Conservation (phyloP, 1,140 invertebrate species). For the Diachasma alloeum region DNA sequence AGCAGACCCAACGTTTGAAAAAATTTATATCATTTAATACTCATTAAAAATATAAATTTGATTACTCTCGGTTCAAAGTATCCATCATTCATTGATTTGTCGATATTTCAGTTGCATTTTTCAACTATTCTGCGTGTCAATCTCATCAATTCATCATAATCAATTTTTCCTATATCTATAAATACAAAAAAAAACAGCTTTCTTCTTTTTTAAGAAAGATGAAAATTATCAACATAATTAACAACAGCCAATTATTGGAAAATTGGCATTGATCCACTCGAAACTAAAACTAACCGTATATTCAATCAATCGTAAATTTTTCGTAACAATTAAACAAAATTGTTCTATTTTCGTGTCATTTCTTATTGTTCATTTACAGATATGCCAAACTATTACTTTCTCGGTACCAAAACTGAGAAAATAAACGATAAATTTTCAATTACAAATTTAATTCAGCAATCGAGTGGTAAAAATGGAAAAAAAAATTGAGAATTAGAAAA, state of each 20-base stretch:
- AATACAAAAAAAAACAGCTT: neutral
- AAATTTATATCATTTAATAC: slow-evolving; percentile 53
- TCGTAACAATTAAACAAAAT: neutral
- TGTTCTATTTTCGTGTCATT: neutral
- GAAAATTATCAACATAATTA: slow-evolving; percentile 3
- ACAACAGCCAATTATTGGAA: neutral
- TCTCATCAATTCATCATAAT: neutral
- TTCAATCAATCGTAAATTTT: neutral
- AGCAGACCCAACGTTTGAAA: slow-evolving; percentile 34
- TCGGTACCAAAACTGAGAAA: neutral
- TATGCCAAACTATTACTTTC: slow-evolving; percentile 5
- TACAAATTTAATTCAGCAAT: neutral
- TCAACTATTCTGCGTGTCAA: neutral
- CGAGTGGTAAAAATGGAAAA: neutral
- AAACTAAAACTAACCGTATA: neutral
- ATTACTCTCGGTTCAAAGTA: slow-evolving; percentile 45
- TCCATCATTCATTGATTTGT: slow-evolving; percentile 23
- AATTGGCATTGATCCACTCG: neutral
- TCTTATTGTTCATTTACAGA: neutral
- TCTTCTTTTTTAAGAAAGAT: neutral
- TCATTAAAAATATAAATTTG: slow-evolving; percentile 61
- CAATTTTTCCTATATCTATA: neutral
- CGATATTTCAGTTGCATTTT: neutral
- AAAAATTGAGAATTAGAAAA: neutral
- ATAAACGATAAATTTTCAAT: neutral